Percentiles rank a stretch among this genome's conserved stretches.
These are phyloP conservation scores for Tarsius wallacei DNA, from an alignment of 2,797 vertebrate genomes.

Conservation along the genomic window DNA sequence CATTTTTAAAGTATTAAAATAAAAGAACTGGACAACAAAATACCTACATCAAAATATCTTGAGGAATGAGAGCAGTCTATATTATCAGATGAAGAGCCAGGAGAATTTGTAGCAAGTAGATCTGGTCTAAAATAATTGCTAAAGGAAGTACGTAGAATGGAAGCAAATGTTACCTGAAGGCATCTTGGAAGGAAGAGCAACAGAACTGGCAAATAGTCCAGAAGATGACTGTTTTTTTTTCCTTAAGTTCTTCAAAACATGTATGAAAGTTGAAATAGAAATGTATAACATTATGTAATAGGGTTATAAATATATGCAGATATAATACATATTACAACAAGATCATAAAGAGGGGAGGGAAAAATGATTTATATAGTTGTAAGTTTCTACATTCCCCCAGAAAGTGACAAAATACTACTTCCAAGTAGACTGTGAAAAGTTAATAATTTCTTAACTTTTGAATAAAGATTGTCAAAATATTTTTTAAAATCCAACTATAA, in stretches of 20 bases:
- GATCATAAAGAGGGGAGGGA: neutral
- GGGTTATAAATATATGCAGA: neutral
- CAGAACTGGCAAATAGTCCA: neutral
- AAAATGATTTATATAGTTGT: neutral
- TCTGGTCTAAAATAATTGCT: neutral
- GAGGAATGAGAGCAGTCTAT: neutral
- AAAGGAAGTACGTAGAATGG: neutral
- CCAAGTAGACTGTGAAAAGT: neutral
- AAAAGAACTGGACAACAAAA: neutral
- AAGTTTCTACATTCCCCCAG: neutral
- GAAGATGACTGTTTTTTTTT: neutral
- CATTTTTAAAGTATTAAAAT: neutral
- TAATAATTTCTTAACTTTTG: neutral
- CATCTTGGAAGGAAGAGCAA: neutral
- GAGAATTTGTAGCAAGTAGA: neutral
- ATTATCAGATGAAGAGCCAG: neutral
- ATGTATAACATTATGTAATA: neutral
- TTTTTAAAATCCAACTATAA: neutral
- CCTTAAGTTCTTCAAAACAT: neutral
- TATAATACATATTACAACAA: neutral
- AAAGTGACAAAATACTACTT: neutral
- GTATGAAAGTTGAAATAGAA: neutral
- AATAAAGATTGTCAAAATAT: neutral
- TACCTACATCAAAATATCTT: neutral
- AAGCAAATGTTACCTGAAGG: neutral